Percentiles rank a stretch among this genome's conserved stretches.
Conservation (phyloP, 2,113 vertebrate species). For the Pontoporia blainvillei region DNA sequence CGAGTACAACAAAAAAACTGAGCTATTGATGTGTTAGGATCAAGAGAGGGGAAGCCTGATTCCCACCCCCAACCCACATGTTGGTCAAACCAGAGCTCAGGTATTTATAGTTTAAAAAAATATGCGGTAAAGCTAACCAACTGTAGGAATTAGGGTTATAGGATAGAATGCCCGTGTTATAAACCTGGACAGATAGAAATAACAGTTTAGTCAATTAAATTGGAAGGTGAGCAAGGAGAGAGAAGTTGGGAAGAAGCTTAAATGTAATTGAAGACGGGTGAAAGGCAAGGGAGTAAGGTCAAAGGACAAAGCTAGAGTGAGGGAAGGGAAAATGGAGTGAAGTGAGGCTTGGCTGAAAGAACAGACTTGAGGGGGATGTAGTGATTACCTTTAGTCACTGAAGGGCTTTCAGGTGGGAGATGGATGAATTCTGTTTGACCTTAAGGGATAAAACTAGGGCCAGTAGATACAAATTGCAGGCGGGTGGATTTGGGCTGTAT, state of each 20-base stretch:
- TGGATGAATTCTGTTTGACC: slow-evolving; percentile 12
- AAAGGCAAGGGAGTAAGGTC: neutral
- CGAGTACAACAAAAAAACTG: neutral
- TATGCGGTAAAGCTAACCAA: neutral
- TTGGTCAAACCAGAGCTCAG: neutral
- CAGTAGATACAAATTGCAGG: neutral
- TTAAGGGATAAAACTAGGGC: neutral
- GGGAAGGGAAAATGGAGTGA: neutral
- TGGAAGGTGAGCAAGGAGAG: neutral
- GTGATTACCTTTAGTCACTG: neutral
- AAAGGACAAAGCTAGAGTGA: neutral
- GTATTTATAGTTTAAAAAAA: neutral
- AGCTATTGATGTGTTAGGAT: neutral
- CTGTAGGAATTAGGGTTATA: neutral
- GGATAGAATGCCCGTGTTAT: neutral
- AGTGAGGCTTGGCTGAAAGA: neutral
- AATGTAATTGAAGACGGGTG: neutral
- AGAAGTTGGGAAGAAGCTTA: neutral
- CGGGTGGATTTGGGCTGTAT: neutral
- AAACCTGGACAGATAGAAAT: neutral
- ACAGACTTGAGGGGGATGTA: neutral
- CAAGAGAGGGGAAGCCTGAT: neutral
- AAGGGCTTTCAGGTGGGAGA: neutral
- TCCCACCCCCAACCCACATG: neutral
- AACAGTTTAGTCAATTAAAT: neutral